Evolutionary conservation across 2,888 invertebrate genomes (phyloP).

Genomic region (Leptopilina drosophilae): DNA sequence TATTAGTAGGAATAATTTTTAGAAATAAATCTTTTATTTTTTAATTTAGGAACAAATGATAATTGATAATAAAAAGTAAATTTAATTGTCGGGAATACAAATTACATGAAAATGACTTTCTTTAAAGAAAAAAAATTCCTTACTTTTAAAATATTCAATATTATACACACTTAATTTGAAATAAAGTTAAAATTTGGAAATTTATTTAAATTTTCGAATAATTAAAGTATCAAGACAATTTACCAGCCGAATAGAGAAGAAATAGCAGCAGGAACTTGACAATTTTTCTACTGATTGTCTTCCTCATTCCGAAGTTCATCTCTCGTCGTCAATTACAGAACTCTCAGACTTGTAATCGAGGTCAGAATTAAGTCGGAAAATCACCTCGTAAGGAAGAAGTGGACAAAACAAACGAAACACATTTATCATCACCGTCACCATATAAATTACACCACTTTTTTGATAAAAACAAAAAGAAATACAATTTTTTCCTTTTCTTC

Average conservation of each 20-base stretch:
- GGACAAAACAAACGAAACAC: slow-evolving; percentile 57
- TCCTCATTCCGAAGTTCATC: slow-evolving; percentile 56
- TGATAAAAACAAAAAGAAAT: slow-evolving; percentile 32
- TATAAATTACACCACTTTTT: slow-evolving; percentile 63
- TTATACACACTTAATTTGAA: too few relatives aligned
- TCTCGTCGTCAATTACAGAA: slow-evolving; percentile 39
- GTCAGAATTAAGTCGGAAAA: slow-evolving; percentile 48
- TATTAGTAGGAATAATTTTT: too few relatives aligned
- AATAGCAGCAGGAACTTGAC: slow-evolving; percentile 54
- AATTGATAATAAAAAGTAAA: too few relatives aligned
- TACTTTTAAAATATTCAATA: too few relatives aligned
- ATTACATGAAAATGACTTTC: too few relatives aligned
- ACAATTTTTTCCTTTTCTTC: slow-evolving; percentile 22
- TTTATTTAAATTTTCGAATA: too few relatives aligned
- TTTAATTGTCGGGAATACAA: too few relatives aligned
- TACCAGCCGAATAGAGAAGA: slow-evolving; percentile 61
- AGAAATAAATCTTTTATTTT: too few relatives aligned
- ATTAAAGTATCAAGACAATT: background rate
- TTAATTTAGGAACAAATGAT: too few relatives aligned
- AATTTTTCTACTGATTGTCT: slow-evolving; percentile 45
- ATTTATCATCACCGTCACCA: slow-evolving; percentile 71
- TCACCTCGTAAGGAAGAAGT: slow-evolving; percentile 55
- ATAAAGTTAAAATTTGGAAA: too few relatives aligned
- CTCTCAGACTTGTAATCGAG: slow-evolving; percentile 41
- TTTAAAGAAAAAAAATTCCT: background rate